Evolutionary conservation across 2,888 invertebrate genomes (phyloP), one percentile per base, ranked within the genome.

Genomic region (Hydrotaea diabolus): DNA sequence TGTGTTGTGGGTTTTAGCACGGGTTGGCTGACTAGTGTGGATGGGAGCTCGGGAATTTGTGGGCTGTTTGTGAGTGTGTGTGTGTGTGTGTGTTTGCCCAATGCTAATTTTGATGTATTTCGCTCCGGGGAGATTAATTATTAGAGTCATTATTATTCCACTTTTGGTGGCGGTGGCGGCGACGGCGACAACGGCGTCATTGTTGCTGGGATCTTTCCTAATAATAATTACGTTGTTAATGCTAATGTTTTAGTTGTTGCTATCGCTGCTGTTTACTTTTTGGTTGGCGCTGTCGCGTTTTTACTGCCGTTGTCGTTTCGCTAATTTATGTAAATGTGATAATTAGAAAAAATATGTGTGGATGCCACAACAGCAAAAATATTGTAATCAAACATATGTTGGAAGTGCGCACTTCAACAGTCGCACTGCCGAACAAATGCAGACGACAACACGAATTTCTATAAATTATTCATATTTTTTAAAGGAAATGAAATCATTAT

Each of bases 311-410:
- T 55, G 75, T 49, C 53, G 57, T 59, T 77, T 15, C 59, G 66
- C 72, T 85, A 85, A 85, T 85, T 85, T 82, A 85, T 85, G 85
- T 43, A 85, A 85, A 82, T 84, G 77, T 77, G 81, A 79, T 85
- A 85, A 82, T 85, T 85, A 82, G 73, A 77, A 55, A 69, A 77
- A 81, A 82, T 69, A 36, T 64, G 46, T 64, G 46, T 71, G n/a
- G 43, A 7, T 23, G 74, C 80, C 43, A 72, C 77, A 80, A 66
- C 64, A 66, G 26, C 21, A 26, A 59, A 0, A 55, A 55, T 55
- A 55, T 23, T 23, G 59, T 26, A 59, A 59, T 59, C 59, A 59
- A 59, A 26, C 59, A 59, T 59, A 59, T 59, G 59, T 59, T 59
- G 7, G 13, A 13, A 9, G 49, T 7, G n/a, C 13, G n/a, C 49